Percentiles rank a stretch among this genome's conserved stretches.
Evolutionary conservation across 2,888 invertebrate genomes (phyloP).

Genomic region (Scelioninae gen. 2): DNA sequence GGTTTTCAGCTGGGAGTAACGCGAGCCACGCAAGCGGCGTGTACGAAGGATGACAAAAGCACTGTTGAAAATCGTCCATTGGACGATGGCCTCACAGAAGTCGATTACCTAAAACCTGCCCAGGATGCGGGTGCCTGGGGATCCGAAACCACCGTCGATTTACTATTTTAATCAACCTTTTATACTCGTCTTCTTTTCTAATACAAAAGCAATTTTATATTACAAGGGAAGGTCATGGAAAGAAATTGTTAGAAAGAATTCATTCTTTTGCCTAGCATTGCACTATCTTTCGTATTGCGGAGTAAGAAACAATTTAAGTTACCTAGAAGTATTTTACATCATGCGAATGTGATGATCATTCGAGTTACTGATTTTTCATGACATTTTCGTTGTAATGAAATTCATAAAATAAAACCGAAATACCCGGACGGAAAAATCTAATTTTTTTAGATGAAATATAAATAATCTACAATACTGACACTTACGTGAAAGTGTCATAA

Average conservation of each 20-base stretch:
- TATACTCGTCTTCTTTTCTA: constrained; percentile 48
- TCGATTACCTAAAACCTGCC: constrained; percentile 74
- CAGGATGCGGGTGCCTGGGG: constrained; percentile 76
- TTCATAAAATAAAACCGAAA: constrained; percentile 2
- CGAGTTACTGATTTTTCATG: not conserved
- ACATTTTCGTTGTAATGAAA: not conserved
- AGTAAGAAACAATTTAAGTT: too few species aligned
- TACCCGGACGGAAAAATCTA: constrained; percentile 23
- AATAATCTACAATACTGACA: too few species aligned
- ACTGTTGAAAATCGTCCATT: constrained; percentile 43
- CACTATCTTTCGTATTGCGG: too few species aligned
- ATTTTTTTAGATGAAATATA: too few species aligned
- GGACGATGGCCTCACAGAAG: constrained; percentile 63
- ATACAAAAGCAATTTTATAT: constrained; percentile 6
- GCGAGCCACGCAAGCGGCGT: constrained; percentile 75
- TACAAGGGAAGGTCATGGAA: constrained; percentile 24
- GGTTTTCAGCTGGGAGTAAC: constrained; percentile 89
- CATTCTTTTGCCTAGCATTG: too few species aligned
- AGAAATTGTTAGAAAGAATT: not conserved
- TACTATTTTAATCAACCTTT: constrained; percentile 72
- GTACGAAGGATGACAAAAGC: constrained; percentile 37
- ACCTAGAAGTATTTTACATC: not conserved
- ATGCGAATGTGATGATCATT: not conserved
- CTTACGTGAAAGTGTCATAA: too few species aligned
- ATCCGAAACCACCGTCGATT: constrained; percentile 75